Base-by-base conservation (phyloP, 2,113 vertebrate genomes). In the Calypte anna region DNA sequence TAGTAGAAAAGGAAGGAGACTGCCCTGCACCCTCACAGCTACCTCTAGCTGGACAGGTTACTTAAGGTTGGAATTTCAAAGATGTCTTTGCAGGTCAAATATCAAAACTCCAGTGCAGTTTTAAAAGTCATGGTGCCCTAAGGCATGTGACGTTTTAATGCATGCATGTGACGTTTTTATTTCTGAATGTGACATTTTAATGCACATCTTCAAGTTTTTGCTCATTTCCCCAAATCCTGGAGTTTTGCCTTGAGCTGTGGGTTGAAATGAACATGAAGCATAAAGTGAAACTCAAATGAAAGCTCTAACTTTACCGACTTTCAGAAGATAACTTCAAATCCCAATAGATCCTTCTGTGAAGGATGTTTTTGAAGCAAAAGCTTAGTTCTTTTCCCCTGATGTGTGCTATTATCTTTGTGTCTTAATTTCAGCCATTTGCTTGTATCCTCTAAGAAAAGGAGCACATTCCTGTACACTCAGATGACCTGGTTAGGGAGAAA, bases 311-410 rank as follows among this genome's bases (percentile, higher is more conserved):
- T 91, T 82, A 57, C 95, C 62, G 92, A 72, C 66, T 97, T 92
- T 96, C 86, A 88, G 94, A 79, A 94, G 81, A 92, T 92, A 94
- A 85, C 91, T 96, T 97, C 93, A 94, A 96, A 94, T 93, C 92
- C 86, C 88, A 62, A 89, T 73, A 93, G 94, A 85, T 40, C 10
- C 14, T 87, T 96, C 86, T 95, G 61, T 91, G 88, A 92, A 92
- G 62, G 78, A 66, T 21, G 40, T 86, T 95, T 97, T 84, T 94
- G 94, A 97, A 97, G 91, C 44, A 87, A 75, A 94, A 93, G 73
- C 93, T 95, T 85, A 95, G 91, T 91, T 95, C 94, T 94, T 30
- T 89, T 89, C 58, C 50, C 93, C 89, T 91, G 89, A 89, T 92
- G 77, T 79, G 77, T 40, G 58, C 57, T 94, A 72, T 89, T 90